Evolutionary conservation across 1,140 invertebrate genomes (phyloP), one percentile per base, ranked within the genome.

Genomic region (Euura lappo): DNA sequence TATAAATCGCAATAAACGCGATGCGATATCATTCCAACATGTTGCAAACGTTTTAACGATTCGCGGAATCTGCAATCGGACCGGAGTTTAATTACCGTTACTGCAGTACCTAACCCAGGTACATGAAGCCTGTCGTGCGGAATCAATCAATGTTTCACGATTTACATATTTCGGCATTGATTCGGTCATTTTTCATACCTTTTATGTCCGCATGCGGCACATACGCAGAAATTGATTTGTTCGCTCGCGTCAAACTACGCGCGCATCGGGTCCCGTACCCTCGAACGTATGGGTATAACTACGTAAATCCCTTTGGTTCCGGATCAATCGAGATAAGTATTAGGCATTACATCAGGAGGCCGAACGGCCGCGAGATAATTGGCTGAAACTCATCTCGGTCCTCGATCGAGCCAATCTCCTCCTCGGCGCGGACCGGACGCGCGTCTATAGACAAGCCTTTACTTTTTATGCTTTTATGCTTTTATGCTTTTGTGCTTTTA

Each of bases 291-390:
- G 28, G 28, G 28, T 28, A 60, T 60, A 60, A 60, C 51, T n/a
- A 60, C 8, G 51, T 60, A 60, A 60, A 60, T 60, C 51, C 51
- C 51, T 60, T 3, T n/a, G 51, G 51, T 60, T 60, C 51, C 6
- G 51, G 51, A 60, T 60, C 51, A 60, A 60, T 60, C 51, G 51
- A 60, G 51, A 60, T 60, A 60, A 60, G 51, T 60, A 60, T 60
- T 60, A n/a, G 51, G 51, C 8, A 28, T 28, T 28, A 28, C 1
- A 28, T 28, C 28, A 5, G 51, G 51, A 28, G 13, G 10, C 51
- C 8, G 51, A 60, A 60, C 51, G 51, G 13, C 51, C 51, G 51
- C 51, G 51, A 60, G 51, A 60, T 60, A 60, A 60, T 60, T 60
- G 51, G 51, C 51, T 60, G 13, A 60, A 60, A 60, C 51, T 60